Conservation (phyloP, 2,888 invertebrate species). For the Cataglyphis altisquamis region DNA sequence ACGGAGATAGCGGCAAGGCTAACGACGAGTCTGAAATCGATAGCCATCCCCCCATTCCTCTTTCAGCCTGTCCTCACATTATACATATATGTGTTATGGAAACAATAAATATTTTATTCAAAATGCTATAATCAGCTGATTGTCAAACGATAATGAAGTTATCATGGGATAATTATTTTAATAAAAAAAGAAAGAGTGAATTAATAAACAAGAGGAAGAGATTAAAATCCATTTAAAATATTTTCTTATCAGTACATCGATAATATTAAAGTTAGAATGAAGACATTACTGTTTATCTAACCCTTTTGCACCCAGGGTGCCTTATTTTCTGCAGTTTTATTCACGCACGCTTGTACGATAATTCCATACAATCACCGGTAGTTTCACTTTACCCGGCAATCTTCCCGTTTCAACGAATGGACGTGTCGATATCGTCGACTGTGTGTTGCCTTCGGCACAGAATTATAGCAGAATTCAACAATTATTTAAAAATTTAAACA, state of each 20-base stretch:
- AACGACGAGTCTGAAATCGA: background rate
- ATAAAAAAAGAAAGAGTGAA: no score
- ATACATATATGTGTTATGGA: background rate
- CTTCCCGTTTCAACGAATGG: conserved; percentile 41
- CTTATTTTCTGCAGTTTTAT: conserved; percentile 51
- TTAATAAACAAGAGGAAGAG: no score
- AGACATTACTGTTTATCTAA: conserved; percentile 42
- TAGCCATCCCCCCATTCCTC: background rate
- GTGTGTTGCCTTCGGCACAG: conserved; percentile 10
- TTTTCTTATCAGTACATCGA: background rate
- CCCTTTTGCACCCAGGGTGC: conserved; percentile 16
- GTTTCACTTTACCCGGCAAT: conserved; percentile 57
- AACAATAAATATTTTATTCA: background rate
- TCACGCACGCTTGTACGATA: conserved; percentile 43
- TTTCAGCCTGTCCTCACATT: background rate
- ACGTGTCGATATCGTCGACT: conserved; percentile 49
- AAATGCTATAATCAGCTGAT: background rate
- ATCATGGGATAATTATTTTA: background rate
- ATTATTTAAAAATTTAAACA: conserved; percentile 48
- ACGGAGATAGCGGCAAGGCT: background rate
- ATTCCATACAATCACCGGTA: conserved; percentile 52
- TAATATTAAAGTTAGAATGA: background rate
- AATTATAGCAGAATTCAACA: conserved; percentile 25
- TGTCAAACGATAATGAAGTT: background rate
- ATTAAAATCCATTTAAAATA: background rate